phyloP scores from a whole-genome alignment of 2,888 invertebrate genomes.

The Thalpophila matura region DNA sequence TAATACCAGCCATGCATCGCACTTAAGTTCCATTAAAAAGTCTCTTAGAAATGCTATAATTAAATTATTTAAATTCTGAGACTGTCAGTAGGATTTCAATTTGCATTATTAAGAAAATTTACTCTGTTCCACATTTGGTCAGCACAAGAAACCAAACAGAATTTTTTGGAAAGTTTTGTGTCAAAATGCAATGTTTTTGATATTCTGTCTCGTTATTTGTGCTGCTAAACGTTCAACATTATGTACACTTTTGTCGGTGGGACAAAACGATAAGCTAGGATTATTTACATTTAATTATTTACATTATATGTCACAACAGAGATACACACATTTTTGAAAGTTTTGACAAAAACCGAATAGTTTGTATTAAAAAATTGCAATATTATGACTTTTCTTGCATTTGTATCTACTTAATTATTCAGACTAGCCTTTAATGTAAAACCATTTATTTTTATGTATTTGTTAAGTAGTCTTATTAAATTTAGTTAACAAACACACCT shows the following conservation, averaged over 20 bases:
- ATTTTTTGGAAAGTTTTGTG: slow-evolving; percentile 35
- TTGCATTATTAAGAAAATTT: slow-evolving; percentile 59
- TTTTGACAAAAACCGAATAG: slow-evolving; percentile 7
- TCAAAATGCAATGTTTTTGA: slow-evolving; percentile 32
- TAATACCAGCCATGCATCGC: slow-evolving; percentile 62
- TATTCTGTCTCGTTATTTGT: slow-evolving; percentile 57
- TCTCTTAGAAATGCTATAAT: slow-evolving; percentile 48
- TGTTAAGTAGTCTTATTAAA: slow-evolving; percentile 28
- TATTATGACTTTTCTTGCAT: slow-evolving; percentile 64
- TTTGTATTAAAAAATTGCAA: slow-evolving; percentile 31
- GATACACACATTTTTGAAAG: slow-evolving; percentile 55
- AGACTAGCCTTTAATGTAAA: slow-evolving; percentile 39
- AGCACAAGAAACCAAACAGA: slow-evolving; percentile 62
- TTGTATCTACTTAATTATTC: slow-evolving; percentile 65
- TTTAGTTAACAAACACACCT: slow-evolving; percentile 21
- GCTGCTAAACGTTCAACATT: slow-evolving; percentile 65
- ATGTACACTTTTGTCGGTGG: slow-evolving; percentile 79
- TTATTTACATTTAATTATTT: slow-evolving; percentile 75
- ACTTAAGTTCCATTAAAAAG: slow-evolving; percentile 45
- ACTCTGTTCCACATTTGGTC: slow-evolving; percentile 43
- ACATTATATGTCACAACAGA: slow-evolving; percentile 56
- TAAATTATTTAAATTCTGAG: slow-evolving; percentile 44
- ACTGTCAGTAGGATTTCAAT: slow-evolving; percentile 50
- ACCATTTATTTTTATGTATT: no score
- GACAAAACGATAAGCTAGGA: slow-evolving; percentile 82